These are phyloP conservation scores for Hestina assimilis DNA, from an alignment of 1,140 invertebrate species.

Conservation along the genomic window DNA sequence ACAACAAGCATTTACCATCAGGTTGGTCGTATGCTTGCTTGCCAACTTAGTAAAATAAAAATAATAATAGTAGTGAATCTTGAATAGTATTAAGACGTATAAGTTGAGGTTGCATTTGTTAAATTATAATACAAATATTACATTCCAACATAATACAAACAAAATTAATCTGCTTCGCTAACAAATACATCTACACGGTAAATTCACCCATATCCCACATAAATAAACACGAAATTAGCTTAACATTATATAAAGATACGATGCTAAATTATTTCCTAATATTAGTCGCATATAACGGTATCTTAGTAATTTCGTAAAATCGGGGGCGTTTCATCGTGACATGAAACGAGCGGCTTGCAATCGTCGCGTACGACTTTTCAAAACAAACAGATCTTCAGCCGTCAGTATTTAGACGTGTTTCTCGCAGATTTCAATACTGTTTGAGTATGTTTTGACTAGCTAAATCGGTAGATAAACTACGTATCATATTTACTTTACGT, in stretches of 20 bases:
- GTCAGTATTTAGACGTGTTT: slow-evolving; percentile 59
- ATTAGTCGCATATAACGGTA: slow-evolving; percentile 13
- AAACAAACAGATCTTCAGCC: slow-evolving; percentile 64
- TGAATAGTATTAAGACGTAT: no score
- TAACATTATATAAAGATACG: background rate
- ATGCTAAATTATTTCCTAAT: slow-evolving; percentile 10
- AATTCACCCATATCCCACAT: background rate
- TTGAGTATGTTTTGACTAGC: slow-evolving; percentile 70
- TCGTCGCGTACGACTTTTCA: slow-evolving; percentile 63
- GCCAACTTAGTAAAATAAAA: no score
- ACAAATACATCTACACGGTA: background rate
- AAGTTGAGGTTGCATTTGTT: no score
- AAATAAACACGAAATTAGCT: slow-evolving; percentile 1
- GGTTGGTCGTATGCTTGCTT: no score
- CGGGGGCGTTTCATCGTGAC: slow-evolving; percentile 36
- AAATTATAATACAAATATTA: background rate
- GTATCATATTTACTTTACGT: slow-evolving; percentile 11
- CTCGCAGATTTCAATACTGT: slow-evolving; percentile 51
- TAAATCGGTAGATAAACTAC: slow-evolving; percentile 51
- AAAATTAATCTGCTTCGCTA: slow-evolving; percentile 1
- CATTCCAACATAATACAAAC: background rate
- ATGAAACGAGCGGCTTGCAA: slow-evolving; percentile 53
- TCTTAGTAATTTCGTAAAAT: slow-evolving; percentile 22
- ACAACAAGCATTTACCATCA: no score
- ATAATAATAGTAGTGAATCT: no score